phyloP scores from a whole-genome alignment of 2,113 vertebrate species.

The Ameiurus melas region DNA sequence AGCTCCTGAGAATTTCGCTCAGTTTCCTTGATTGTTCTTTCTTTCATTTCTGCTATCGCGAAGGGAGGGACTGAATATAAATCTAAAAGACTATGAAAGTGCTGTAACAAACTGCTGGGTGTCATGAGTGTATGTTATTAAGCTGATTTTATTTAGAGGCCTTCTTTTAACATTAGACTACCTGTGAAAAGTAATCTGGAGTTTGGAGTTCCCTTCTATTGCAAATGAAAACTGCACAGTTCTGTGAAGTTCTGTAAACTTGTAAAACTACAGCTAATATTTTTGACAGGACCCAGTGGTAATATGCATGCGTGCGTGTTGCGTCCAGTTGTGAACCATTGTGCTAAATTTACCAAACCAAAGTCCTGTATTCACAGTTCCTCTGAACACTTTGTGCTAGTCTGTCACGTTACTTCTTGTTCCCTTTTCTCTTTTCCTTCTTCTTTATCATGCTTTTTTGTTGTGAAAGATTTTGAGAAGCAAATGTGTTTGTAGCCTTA shows the following conservation, averaged over 20 bases:
- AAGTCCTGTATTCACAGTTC: background rate
- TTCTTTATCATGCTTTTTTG: background rate
- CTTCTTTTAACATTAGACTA: background rate
- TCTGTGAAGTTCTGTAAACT: background rate
- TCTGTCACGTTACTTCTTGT: background rate
- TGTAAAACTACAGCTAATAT: background rate
- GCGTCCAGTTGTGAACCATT: background rate
- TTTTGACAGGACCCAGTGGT: background rate
- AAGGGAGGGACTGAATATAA: too few species aligned
- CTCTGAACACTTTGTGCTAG: background rate
- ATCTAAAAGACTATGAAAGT: background rate
- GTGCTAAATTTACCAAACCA: background rate
- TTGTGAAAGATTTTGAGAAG: constrained; percentile 27
- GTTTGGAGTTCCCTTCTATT: background rate
- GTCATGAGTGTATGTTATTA: background rate
- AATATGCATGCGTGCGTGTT: background rate
- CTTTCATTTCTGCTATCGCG: too few species aligned
- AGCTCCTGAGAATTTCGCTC: too few species aligned
- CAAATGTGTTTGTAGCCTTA: background rate
- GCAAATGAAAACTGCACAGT: background rate
- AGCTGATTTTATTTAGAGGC: background rate
- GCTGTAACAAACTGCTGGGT: background rate
- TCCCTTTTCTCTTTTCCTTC: constrained; percentile 10
- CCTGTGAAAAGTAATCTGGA: background rate
- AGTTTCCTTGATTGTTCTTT: too few species aligned